Conservation (phyloP, 1,140 invertebrate species). For the Heliconius nattereri region DNA sequence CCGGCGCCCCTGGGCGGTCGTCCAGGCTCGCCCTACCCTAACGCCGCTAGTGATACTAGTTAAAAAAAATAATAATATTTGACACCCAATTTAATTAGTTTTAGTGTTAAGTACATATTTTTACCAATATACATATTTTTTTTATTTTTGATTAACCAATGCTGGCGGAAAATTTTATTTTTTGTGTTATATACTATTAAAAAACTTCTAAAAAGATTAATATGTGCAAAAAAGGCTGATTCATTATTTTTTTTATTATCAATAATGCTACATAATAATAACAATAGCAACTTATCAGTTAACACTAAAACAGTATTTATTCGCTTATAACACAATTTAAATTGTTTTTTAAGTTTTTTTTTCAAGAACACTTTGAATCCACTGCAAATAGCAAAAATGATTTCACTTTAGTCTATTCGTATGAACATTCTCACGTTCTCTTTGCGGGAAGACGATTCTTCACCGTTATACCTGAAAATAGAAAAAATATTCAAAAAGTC, state of each 20-base stretch:
- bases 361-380: neutral
- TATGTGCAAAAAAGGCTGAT: neutral
- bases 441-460: constrained; percentile 13
- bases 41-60: too few relatives aligned
- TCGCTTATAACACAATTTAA: neutral
- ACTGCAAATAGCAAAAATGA: neutral
- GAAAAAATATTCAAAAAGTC: constrained; percentile 18
- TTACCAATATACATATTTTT: neutral
- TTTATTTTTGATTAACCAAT: neutral
- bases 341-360: neutral
- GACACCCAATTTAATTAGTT: neutral
- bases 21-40: too few relatives aligned
- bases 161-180: neutral
- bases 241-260: neutral
- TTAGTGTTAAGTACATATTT: too few relatives aligned
- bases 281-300: neutral
- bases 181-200: too few relatives aligned
- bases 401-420: constrained; percentile 28
- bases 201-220: too few relatives aligned
- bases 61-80: neutral
- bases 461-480: constrained; percentile 29
- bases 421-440: constrained; percentile 34
- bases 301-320: constrained; percentile 1
- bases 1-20: too few relatives aligned
- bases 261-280: neutral